Base-by-base conservation (phyloP, 2,113 vertebrate species). In the Notarius quadriscutis region DNA sequence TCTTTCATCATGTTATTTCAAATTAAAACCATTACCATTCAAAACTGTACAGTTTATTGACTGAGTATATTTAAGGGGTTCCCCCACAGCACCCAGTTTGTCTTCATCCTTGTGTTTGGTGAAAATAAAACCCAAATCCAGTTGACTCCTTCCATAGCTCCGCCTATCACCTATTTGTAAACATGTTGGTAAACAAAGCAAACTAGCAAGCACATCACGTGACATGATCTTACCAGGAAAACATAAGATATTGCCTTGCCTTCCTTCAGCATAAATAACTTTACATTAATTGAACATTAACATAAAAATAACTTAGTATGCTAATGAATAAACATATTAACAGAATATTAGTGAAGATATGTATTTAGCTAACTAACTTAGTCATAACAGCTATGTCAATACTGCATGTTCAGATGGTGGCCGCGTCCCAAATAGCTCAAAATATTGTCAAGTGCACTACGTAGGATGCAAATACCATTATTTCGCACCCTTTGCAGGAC, bases 321-420 rank as follows among this genome's bases (percentile, higher is more conserved):
- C 4, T 30, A 30, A 58, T 1, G 0, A 0, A 4, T 7, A 15
- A 17, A 15, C 1, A 30, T 1, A 58, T 18, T 53, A 53, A n/a
- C 1, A 7, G 7, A 4, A 55, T 8, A n/a, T 55, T 1, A 17
- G 2, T 0, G 50, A 2, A 17, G n/a, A 27, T 30, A 30, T 57
- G 27, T 27, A 25, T 12, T 48, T n/a, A 51, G 20, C 12, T 17
- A 60, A 7, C 17, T 4, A 62, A 60, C 57, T 60, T 34, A n/a
- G 57, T 25, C 30, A 41, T 48, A 48, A 81, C 79, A 81, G 79
- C 79, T 62, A 58, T 22, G 79, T 62, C 57, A 62, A 57, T 81
- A n/a, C 57, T 62, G 79, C 57, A 14, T 14, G 79, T 62, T 58
- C 57, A 81, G 57, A 22, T 7, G 0, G 82, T 12, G 15, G 63